A percentile compares a stretch with the other conserved stretches of the same genome.
Conservation (phyloP, 2,113 vertebrate species). For the Electrona antarctica region DNA sequence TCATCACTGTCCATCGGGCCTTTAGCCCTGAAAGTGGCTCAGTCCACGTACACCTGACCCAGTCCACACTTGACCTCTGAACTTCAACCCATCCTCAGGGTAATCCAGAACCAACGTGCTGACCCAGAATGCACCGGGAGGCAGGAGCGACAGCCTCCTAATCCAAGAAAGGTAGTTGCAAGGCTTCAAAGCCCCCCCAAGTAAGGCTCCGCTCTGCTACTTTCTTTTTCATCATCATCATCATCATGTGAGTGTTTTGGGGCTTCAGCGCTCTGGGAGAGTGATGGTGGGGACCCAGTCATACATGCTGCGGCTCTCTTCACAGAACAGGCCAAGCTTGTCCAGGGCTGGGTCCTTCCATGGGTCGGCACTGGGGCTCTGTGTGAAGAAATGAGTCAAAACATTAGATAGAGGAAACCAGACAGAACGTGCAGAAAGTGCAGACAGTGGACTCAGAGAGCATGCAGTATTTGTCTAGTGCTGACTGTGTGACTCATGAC, state of each 20-base stretch:
- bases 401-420: slow-evolving; percentile 15
- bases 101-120: slow-evolving; percentile 75
- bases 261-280: slow-evolving; percentile 88
- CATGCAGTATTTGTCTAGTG: not conserved
- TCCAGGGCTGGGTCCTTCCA: slow-evolving; percentile 93
- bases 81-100: slow-evolving; percentile 77
- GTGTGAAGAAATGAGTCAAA: slow-evolving; percentile 29
- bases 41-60: slow-evolving; percentile 69
- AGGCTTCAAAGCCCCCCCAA: slow-evolving; percentile 73
- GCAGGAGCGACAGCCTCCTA: slow-evolving; percentile 71
- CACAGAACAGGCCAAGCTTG: slow-evolving; percentile 89
- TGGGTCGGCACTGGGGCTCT: slow-evolving; percentile 89
- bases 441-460: not conserved
- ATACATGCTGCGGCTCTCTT: slow-evolving; percentile 89
- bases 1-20: slow-evolving; percentile 69
- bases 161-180: slow-evolving; percentile 69
- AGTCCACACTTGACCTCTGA: slow-evolving; percentile 73
- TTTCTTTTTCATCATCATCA: slow-evolving; percentile 56
- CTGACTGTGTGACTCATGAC: slow-evolving; percentile 25
- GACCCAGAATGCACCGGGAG: slow-evolving; percentile 64
- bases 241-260: slow-evolving; percentile 36
- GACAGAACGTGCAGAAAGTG: not conserved
- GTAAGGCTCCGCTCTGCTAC: slow-evolving; percentile 75
- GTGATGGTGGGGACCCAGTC: slow-evolving; percentile 95
- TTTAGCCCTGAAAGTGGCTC: slow-evolving; percentile 35